phyloP scores from a whole-genome alignment of 2,888 invertebrate genomes.

The Desoria tigrina region DNA sequence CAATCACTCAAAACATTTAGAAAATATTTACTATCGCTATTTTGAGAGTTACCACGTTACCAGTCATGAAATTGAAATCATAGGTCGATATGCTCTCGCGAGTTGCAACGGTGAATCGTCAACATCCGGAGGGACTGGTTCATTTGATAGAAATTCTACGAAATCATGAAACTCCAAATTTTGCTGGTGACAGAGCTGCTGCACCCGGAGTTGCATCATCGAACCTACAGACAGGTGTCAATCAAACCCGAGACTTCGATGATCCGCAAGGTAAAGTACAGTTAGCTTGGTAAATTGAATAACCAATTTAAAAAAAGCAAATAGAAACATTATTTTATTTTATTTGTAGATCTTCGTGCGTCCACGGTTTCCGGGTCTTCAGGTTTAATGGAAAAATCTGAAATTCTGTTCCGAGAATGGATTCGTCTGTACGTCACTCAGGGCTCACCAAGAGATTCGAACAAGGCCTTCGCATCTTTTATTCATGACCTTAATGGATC shows the following conservation, averaged over 20 bases:
- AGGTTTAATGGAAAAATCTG: slow-evolving; percentile 91
- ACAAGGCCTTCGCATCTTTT: slow-evolving; percentile 89
- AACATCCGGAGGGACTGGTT: slow-evolving; percentile 52
- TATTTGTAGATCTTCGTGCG: neutral
- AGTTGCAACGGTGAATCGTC: slow-evolving; percentile 50
- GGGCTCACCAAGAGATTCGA: slow-evolving; percentile 76
- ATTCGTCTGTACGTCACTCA: slow-evolving; percentile 83
- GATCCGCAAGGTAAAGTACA: slow-evolving; percentile 49
- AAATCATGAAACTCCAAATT: slow-evolving; percentile 63
- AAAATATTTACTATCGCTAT: neutral
- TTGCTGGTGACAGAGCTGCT: slow-evolving; percentile 66
- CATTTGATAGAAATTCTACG: slow-evolving; percentile 50
- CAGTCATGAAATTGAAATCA: no score
- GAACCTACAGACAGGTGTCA: slow-evolving; percentile 89
- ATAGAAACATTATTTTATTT: neutral
- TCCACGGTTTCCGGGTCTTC: neutral
- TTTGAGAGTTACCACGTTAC: neutral
- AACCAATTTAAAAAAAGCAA: neutral
- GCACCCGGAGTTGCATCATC: slow-evolving; percentile 74
- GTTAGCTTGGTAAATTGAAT: neutral
- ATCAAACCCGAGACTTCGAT: slow-evolving; percentile 66
- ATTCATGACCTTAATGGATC: slow-evolving; percentile 94
- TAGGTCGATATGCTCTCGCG: slow-evolving; percentile 52
- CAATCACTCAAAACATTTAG: neutral
- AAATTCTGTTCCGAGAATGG: slow-evolving; percentile 93